Base-by-base conservation (phyloP, 2,888 invertebrate species). In the Ctena decussata region DNA sequence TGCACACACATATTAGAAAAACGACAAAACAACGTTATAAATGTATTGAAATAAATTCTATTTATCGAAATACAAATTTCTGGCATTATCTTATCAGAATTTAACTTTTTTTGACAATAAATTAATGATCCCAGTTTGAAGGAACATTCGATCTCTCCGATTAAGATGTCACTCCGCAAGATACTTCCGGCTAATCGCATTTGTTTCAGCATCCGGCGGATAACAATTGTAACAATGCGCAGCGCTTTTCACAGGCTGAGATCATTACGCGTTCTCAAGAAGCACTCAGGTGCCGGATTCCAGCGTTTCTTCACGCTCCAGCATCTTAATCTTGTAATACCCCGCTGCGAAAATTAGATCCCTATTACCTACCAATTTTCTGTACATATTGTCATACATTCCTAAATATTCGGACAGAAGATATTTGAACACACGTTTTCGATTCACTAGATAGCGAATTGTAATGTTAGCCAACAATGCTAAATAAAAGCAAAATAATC, bases 291-390 rank as follows among this genome's bases (percentile, higher is more conserved):
- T 18, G 35, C 27, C 57, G 27, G 53, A 53, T 53, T 53, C 53
- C 21, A 35, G 35, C 65, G 21, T 8, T 35, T 65, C 30, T 32
- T 21, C 18, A 1, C 60, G 21, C 60, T 60, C 24, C 30, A 65
- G 21, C 65, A 11, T 32, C 65, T 65, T 27, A 65, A 65, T 32
- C 65, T 71, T 79, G 81, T 74, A 35, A 65, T 46, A 80, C 71
- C 86, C 80, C 71, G 80, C 80, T 15, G 84, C 12, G 87, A 71
- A 87, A 84, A 87, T 87, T 87, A 87, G 87, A 69, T 44, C 73
- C 77, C 65, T 35, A 65, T 65, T 65, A 65, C 65, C 35, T 30
- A 35, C 30, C 65, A 65, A 65, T 65, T 65, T 65, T 35, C 65
- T 35, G 35, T 65, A 35, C 18, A 35, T 35, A 65, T 35, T 32